These are phyloP conservation scores for Amphiprion ocellaris DNA, from an alignment of 2,113 vertebrate genomes.

Conservation along the genomic window DNA sequence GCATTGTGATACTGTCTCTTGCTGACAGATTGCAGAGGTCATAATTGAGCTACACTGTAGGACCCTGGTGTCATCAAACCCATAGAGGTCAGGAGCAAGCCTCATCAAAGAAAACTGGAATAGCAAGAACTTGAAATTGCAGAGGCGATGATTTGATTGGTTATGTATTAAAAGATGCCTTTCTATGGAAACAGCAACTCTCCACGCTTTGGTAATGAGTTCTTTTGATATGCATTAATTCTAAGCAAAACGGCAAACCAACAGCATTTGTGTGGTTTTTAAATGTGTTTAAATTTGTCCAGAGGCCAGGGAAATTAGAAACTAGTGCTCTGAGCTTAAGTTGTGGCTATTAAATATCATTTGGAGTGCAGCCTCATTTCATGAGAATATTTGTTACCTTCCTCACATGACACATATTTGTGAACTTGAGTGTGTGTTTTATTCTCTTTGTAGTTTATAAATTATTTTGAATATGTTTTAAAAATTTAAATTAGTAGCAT, in stretches of 20 bases:
- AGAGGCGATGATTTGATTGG: conserved; percentile 5
- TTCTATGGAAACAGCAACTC: background rate
- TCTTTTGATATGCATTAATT: conserved; percentile 1
- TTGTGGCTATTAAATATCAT: background rate
- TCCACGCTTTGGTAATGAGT: background rate
- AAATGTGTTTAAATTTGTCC: background rate
- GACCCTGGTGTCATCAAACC: background rate
- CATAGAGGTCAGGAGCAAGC: conserved; percentile 2
- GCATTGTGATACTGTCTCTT: background rate
- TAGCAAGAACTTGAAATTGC: conserved; percentile 8
- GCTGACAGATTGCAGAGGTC: background rate
- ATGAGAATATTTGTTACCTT: too few relatives aligned
- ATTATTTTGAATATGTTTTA: background rate
- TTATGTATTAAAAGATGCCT: background rate
- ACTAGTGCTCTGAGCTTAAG: background rate
- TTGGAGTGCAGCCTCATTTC: too few relatives aligned
- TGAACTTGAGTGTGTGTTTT: too few relatives aligned
- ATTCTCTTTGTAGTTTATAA: background rate
- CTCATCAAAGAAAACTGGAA: conserved; percentile 15
- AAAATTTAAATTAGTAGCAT: background rate
- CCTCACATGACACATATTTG: background rate
- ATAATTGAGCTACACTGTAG: conserved; percentile 3
- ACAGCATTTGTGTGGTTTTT: background rate
- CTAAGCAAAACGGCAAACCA: background rate
- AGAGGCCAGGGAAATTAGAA: background rate